Conservation (phyloP, 2,797 vertebrate species). For the Pachyuromys duprasi region DNA sequence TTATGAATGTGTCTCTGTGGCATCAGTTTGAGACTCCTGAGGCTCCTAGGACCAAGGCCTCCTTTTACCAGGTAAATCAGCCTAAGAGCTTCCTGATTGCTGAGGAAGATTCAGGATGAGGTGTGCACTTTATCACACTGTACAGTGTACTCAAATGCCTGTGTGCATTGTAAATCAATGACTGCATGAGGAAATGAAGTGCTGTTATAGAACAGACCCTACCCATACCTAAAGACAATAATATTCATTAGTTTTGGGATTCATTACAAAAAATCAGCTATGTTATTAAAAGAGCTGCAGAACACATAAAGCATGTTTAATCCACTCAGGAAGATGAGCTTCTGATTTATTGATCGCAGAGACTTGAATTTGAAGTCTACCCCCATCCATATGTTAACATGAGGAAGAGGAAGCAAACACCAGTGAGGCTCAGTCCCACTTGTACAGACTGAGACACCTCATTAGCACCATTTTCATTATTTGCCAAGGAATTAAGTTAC, state of each 20-base stretch:
- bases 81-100: neutral
- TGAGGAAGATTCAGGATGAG: neutral
- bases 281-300: neutral
- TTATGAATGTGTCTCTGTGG: neutral
- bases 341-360: neutral
- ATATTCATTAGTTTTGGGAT: neutral
- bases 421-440: neutral
- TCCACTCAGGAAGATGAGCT: neutral
- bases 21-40: neutral
- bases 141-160: neutral
- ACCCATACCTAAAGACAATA: neutral
- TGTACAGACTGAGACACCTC: neutral
- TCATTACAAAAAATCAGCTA: neutral
- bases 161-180: neutral
- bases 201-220: neutral
- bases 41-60: neutral
- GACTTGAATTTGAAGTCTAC: neutral
- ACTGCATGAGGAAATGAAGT: neutral
- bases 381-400: neutral
- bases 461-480: neutral
- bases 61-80: accelerated
- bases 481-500: neutral
- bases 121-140: neutral
- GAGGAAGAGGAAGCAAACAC: neutral
- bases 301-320: neutral